phyloP scores from a whole-genome alignment of 2,113 vertebrate genomes.

The Micronycteris hirsuta region DNA sequence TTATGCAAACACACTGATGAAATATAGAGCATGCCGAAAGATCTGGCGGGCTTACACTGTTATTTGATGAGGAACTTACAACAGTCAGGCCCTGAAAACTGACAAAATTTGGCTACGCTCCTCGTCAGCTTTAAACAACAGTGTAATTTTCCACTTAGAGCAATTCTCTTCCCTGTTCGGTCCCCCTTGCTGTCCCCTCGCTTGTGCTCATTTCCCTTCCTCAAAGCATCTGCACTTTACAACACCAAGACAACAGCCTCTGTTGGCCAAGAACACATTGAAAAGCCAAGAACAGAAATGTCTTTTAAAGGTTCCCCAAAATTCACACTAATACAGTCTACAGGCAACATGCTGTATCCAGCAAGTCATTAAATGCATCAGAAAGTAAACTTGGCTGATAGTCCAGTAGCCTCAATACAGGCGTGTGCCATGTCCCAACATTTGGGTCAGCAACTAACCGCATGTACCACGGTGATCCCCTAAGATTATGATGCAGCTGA shows the following conservation, averaged over 20 bases:
- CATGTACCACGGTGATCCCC: not conserved
- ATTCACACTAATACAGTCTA: not conserved
- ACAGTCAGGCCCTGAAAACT: not conserved
- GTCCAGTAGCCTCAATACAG: not conserved
- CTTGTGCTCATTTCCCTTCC: not conserved
- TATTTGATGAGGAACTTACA: slow-evolving; percentile 35
- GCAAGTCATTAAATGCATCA: not conserved
- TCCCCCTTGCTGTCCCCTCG: not conserved
- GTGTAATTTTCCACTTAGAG: not conserved
- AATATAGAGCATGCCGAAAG: not conserved
- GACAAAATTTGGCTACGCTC: not conserved
- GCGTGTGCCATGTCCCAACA: not conserved
- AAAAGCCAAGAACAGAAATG: not conserved
- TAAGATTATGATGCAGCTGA: not conserved
- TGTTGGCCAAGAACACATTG: not conserved
- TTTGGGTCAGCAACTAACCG: not conserved
- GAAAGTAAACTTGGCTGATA: not conserved
- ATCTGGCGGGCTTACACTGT: not conserved
- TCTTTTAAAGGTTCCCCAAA: not conserved
- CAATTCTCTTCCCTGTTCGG: not conserved
- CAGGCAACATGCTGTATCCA: not conserved
- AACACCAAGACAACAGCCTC: not conserved
- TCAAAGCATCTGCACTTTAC: not conserved
- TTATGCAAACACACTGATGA: not conserved
- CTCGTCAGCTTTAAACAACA: not conserved